phyloP scores from a whole-genome alignment of 2,113 vertebrate species.

The Sylvia atricapilla region DNA sequence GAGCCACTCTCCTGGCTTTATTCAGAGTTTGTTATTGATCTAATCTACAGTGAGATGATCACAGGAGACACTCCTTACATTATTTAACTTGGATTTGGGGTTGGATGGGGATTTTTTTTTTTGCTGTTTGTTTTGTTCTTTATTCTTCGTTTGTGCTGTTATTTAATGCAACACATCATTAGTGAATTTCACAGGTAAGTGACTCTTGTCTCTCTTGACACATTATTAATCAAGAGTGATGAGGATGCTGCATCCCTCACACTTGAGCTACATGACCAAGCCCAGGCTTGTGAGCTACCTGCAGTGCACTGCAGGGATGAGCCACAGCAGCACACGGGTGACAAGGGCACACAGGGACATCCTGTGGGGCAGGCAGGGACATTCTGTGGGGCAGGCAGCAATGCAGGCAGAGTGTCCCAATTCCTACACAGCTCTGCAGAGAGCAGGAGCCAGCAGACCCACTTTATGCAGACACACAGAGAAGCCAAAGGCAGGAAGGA shows the following conservation, averaged over 20 bases:
- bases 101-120: background rate
- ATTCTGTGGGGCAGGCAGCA: background rate
- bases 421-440: background rate
- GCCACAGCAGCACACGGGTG: accelerated
- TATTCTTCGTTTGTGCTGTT: background rate
- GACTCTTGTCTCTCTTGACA: background rate
- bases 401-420: accelerated
- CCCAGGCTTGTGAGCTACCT: background rate
- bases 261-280: background rate
- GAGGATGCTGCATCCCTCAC: background rate
- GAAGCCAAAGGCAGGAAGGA: background rate
- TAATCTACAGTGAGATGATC: background rate
- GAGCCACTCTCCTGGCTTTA: slow-evolving; percentile 6
- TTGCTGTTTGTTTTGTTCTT: background rate
- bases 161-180: background rate
- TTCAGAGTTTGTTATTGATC: background rate
- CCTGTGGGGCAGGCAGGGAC: background rate
- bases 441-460: background rate
- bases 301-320: background rate
- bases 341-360: accelerated
- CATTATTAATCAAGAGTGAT: background rate
- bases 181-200: background rate
- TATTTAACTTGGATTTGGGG: slow-evolving; percentile 28
- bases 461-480: background rate
- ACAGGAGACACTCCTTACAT: slow-evolving; percentile 11